phyloP scores from a whole-genome alignment of 2,797 vertebrate genomes.

The Enteromius anoplus region DNA sequence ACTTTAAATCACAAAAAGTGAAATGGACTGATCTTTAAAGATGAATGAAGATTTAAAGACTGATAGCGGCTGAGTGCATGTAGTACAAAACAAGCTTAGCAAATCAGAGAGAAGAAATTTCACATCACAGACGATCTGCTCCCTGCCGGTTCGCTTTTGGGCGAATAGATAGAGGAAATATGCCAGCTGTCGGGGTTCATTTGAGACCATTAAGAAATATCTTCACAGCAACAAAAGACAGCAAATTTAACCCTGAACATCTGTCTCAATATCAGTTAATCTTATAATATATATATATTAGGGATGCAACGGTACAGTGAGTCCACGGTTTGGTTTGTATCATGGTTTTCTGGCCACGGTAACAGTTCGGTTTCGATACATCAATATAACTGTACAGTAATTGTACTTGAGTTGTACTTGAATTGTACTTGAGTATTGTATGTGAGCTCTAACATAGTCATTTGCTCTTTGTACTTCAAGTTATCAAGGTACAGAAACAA shows the following conservation, averaged over 20 bases:
- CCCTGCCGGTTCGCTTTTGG: not conserved
- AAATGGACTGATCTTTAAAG: conserved; percentile 31
- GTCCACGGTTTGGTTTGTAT: too few relatives aligned
- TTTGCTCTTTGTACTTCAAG: too few relatives aligned
- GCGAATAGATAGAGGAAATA: not conserved
- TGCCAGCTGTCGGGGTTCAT: not conserved
- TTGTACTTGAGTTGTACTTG: too few relatives aligned
- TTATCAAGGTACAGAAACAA: too few relatives aligned
- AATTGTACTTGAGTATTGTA: too few relatives aligned
- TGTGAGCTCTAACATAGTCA: too few relatives aligned
- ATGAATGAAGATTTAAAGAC: conserved; percentile 8
- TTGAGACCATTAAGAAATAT: not conserved
- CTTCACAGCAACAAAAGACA: not conserved
- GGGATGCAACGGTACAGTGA: too few relatives aligned
- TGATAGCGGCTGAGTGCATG: conserved; percentile 9
- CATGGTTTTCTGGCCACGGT: too few relatives aligned
- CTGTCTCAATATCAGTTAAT: not conserved
- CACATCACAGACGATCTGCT: not conserved
- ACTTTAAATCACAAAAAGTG: conserved; percentile 17
- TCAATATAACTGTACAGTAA: too few relatives aligned
- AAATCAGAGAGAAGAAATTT: not conserved
- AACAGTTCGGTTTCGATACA: too few relatives aligned
- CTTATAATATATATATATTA: too few relatives aligned
- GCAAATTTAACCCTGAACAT: not conserved
- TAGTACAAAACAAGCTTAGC: conserved; percentile 11